Evolutionary conservation across 2,113 vertebrate species (phyloP).

Genomic region (Nicator chloris): DNA sequence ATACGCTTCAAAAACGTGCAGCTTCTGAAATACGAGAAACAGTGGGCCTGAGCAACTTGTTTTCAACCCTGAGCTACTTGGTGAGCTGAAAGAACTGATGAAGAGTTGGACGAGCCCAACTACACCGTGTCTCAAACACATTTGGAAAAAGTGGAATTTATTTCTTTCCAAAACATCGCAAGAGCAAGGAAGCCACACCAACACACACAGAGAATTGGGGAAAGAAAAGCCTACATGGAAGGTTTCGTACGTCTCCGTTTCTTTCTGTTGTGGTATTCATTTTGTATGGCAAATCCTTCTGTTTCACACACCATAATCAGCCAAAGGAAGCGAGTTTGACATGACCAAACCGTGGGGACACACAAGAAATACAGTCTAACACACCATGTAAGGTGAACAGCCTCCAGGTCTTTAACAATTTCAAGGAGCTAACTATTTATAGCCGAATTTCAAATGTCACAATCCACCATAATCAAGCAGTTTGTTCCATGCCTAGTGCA

Average conservation of each 20-base stretch:
- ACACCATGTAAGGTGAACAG: neutral
- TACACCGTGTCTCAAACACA: neutral
- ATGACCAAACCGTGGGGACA: neutral
- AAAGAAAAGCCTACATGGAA: neutral
- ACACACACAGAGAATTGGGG: neutral
- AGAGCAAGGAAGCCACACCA: neutral
- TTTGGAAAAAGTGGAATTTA: neutral
- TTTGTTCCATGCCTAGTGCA: neutral
- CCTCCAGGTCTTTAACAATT: neutral
- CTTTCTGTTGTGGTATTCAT: neutral
- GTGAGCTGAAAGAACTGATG: neutral
- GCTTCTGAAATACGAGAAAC: conserved; percentile 6
- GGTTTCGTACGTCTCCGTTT: neutral
- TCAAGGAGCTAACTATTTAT: neutral
- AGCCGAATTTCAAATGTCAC: neutral
- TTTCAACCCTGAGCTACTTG: conserved; percentile 5
- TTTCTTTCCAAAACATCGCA: neutral
- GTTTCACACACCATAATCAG: neutral
- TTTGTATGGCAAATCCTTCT: neutral
- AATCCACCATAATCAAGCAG: neutral
- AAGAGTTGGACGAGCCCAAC: neutral
- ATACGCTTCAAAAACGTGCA: neutral
- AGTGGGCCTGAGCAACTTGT: neutral
- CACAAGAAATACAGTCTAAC: neutral
- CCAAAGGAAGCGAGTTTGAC: neutral